Percentiles rank a stretch among this genome's conserved stretches.
Conservation (phyloP, 2,888 invertebrate genomes). For the Diarsia rubi region DNA sequence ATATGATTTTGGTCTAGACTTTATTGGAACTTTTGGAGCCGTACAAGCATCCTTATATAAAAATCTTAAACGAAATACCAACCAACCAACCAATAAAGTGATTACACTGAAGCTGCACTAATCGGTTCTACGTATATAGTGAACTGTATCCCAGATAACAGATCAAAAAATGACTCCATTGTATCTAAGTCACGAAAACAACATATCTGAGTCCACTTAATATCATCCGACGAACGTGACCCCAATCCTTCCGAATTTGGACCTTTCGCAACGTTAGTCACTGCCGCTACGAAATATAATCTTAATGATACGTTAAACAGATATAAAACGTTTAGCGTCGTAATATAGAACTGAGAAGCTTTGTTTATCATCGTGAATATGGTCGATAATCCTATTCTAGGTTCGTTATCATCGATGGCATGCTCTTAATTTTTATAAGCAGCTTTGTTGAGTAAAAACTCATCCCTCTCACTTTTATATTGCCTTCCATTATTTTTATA, state of each 20-base stretch:
- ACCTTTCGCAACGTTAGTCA: conserved; percentile 61
- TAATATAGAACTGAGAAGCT: conserved; percentile 47
- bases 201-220: conserved; percentile 82
- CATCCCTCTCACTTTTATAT: conserved; percentile 26
- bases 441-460: conserved; percentile 37
- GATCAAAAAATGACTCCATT: conserved; percentile 55
- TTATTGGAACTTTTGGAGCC: neutral
- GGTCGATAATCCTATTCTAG: conserved; percentile 53
- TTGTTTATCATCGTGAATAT: conserved; percentile 39
- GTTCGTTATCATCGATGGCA: conserved; percentile 27
- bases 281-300: conserved; percentile 53
- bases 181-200: conserved; percentile 83
- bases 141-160: conserved; percentile 48
- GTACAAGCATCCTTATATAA: neutral
- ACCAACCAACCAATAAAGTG: conserved; percentile 22
- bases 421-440: conserved; percentile 42
- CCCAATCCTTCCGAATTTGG: conserved; percentile 79
- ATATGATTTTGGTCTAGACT: neutral
- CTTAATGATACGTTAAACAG: conserved; percentile 57
- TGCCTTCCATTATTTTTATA: conserved; percentile 16
- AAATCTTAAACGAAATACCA: neutral
- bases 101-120: conserved; percentile 36
- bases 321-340: conserved; percentile 63
- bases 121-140: conserved; percentile 6
- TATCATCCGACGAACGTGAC: conserved; percentile 87